Evolutionary conservation across 1,140 invertebrate species (phyloP), one percentile per base, ranked within the genome.

Genomic region (Hyposmocoma kahamanoa): DNA sequence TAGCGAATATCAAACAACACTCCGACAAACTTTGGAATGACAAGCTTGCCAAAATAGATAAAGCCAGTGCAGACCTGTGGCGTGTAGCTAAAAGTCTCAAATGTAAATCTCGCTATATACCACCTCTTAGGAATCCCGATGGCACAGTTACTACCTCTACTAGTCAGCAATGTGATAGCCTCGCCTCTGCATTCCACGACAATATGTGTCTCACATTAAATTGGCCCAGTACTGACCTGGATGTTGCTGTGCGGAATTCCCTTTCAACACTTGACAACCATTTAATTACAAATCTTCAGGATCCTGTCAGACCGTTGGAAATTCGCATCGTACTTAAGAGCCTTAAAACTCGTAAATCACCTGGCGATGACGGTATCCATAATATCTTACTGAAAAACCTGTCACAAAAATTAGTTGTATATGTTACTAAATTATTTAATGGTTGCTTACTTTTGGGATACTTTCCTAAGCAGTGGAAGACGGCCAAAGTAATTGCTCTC

Each of bases 401-500:
- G 17, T 43, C 42, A 6, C 42, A 43, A 15, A 43, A 43, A 15
- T 22, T 24, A 6, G 42, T 43, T 17, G 42, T 43, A 1, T 43
- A 13, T 17, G 22, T 43, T 15, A 43, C 42, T 24, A 43, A 43
- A 24, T 26, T 43, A 1, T 20, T 26, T 10, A 43, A 43, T 24
- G 42, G 10, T 3, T 43, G 42, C 28, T 17, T 43, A 2, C 28
- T 13, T 24, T 26, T 43, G 11, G 10, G 19, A 3, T 43, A 43
- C 17, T 43, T 26, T 28, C 42, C 42, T 13, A 53, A 22, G 9
- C 22, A 42, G 19, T 81, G 71, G 62, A 80, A 66, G 54, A 9
- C 36, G 5, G 58, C 72, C 1, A 64, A 46, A 19, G 53, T 77
- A 1, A 65, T 76, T 3, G 53, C 64, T 6, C 55, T 84, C 1